Conservation (phyloP, 2,113 vertebrate genomes). For the Chaetorhynchus papuensis region DNA sequence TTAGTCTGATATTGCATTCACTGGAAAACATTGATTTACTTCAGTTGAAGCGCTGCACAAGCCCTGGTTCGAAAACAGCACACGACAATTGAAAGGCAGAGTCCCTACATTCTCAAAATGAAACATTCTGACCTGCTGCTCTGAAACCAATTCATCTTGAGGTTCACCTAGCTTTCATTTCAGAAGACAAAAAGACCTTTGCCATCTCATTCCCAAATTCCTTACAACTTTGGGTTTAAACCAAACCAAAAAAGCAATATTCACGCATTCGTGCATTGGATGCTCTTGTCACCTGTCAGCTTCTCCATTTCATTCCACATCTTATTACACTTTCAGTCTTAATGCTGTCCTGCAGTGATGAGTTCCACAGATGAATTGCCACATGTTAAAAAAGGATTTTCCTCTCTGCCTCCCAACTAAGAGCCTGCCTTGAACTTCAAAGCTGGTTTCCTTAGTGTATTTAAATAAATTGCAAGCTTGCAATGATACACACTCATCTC, state of each 20-base stretch:
- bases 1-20: background rate
- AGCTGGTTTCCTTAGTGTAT: background rate
- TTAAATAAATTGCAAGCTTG: background rate
- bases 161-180: background rate
- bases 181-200: background rate
- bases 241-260: background rate
- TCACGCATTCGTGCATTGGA: rapidly evolving
- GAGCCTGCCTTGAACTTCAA: background rate
- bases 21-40: background rate
- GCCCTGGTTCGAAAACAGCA: background rate
- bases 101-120: background rate
- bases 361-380: background rate
- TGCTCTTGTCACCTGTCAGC: background rate
- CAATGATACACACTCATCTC: background rate
- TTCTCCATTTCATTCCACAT: background rate
- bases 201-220: background rate
- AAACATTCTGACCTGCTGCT: background rate
- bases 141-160: background rate
- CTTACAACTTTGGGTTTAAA: background rate
- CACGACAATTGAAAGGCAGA: background rate
- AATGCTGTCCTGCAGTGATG: background rate
- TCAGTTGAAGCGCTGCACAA: background rate
- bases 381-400: background rate
- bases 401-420: background rate
- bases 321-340: background rate